Evolutionary conservation across 2,888 invertebrate genomes (phyloP).

Genomic region (Cordylochernes scorpioides): DNA sequence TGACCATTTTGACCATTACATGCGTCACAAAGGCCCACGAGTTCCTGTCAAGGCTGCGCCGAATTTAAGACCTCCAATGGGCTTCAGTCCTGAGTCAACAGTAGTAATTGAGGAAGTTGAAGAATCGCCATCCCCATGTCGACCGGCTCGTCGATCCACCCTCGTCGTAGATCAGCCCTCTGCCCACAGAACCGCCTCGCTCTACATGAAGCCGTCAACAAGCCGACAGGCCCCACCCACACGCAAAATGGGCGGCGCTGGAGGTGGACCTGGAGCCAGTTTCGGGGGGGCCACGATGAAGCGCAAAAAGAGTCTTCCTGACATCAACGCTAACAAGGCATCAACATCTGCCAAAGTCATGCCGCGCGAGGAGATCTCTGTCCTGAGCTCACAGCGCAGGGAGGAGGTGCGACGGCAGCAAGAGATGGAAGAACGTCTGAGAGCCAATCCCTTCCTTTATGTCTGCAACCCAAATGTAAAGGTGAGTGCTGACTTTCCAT

Average conservation of each 20-base stretch:
- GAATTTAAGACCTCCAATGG: too few species aligned
- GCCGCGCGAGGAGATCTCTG: constrained; percentile 82
- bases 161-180: too few species aligned
- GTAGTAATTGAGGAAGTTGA: too few species aligned
- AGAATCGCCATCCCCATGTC: too few species aligned
- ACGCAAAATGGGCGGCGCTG: too few species aligned
- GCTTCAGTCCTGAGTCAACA: too few species aligned
- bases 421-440: constrained; percentile 66
- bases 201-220: constrained; percentile 10
- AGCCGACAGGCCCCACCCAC: constrained; percentile 3
- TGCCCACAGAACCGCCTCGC: constrained; percentile 9
- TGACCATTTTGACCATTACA: too few species aligned
- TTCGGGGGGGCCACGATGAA: constrained; percentile 32
- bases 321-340: constrained; percentile 41
- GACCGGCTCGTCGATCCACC: too few species aligned
- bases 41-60: too few species aligned
- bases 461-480: constrained; percentile 89
- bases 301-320: constrained; percentile 87
- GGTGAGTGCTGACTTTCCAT: too few species aligned
- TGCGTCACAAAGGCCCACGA: too few species aligned
- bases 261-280: constrained; percentile 25
- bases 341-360: constrained; percentile 45
- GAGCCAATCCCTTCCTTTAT: constrained; percentile 80
- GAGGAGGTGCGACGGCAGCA: constrained; percentile 74
- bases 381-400: constrained; percentile 68